phyloP scores from a whole-genome alignment of 2,888 invertebrate species.

The Chalcis sispes region DNA sequence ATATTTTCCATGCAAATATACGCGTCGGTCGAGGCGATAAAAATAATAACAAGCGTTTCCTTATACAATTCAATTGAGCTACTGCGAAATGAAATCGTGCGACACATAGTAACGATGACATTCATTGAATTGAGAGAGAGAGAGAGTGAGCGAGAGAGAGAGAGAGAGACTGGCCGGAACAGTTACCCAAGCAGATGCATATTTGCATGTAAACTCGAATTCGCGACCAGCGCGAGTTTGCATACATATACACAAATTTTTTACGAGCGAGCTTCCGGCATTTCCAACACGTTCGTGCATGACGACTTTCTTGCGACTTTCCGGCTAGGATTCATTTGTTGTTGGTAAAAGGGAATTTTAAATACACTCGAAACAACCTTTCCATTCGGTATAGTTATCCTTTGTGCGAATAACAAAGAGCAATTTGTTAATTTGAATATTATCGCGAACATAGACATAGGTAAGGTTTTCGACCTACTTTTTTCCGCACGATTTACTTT shows the following conservation, averaged over 20 bases:
- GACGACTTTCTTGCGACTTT: constrained; percentile 3
- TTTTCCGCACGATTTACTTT: no score
- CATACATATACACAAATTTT: no score
- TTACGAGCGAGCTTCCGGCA: not conserved
- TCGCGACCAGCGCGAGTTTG: not conserved
- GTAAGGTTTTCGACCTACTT: no score
- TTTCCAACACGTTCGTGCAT: not conserved
- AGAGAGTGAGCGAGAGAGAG: no score
- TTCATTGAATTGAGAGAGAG: constrained; percentile 51
- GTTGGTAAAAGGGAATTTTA: not conserved
- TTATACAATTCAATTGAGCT: constrained; percentile 40
- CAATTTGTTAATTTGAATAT: no score
- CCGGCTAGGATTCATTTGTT: constrained; percentile 2
- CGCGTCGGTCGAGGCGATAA: not conserved
- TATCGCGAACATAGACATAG: no score
- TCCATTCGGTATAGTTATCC: no score
- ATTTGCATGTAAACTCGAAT: constrained; percentile 57
- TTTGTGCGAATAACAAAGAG: no score
- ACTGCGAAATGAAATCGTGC: constrained; percentile 22
- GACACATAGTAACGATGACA: constrained; percentile 25
- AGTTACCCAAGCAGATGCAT: constrained; percentile 42
- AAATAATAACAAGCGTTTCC: constrained; percentile 19
- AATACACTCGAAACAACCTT: no score
- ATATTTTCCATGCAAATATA: not conserved
- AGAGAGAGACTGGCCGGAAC: constrained; percentile 28